Evolutionary conservation across 2,888 invertebrate species (phyloP).

Genomic region (Rhingia rostrata): DNA sequence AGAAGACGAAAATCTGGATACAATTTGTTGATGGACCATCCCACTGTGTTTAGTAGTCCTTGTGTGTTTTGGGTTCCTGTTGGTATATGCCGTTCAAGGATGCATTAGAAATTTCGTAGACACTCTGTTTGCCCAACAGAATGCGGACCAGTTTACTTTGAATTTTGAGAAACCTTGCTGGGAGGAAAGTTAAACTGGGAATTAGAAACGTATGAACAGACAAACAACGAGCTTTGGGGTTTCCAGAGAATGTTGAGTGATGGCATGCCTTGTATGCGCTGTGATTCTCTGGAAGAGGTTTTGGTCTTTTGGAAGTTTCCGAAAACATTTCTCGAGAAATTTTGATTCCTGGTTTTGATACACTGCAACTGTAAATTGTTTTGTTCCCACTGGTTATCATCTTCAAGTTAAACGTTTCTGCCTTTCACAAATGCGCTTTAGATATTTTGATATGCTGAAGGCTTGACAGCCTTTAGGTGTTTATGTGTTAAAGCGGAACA

Average conservation of each 20-base stretch:
- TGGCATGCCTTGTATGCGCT: slow-evolving; percentile 1
- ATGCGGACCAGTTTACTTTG: not conserved
- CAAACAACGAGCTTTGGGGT: slow-evolving; percentile 1
- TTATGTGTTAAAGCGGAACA: not conserved
- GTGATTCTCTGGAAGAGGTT: slow-evolving; percentile 10
- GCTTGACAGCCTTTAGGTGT: not conserved
- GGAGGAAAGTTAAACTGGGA: not conserved
- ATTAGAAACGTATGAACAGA: not conserved
- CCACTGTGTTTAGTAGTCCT: slow-evolving; percentile 11
- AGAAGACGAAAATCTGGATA: slow-evolving; percentile 31
- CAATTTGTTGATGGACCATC: slow-evolving; percentile 59
- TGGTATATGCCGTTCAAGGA: slow-evolving; percentile 17
- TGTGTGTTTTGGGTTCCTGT: not conserved
- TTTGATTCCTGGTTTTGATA: slow-evolving; percentile 5
- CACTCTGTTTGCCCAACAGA: slow-evolving; percentile 43
- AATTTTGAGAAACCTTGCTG: not conserved
- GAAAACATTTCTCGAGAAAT: slow-evolving; percentile 5
- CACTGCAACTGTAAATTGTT: not conserved
- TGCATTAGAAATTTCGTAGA: slow-evolving; percentile 36
- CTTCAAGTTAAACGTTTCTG: not conserved
- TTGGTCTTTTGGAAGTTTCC: slow-evolving; percentile 31
- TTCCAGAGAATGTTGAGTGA: slow-evolving; percentile 10
- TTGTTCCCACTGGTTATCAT: not conserved
- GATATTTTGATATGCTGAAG: slow-evolving; percentile 3
- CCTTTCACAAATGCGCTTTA: too few relatives aligned